These are phyloP conservation scores for Onychomys leucogaster DNA, from an alignment of 2,797 vertebrate genomes.

Conservation along the genomic window DNA sequence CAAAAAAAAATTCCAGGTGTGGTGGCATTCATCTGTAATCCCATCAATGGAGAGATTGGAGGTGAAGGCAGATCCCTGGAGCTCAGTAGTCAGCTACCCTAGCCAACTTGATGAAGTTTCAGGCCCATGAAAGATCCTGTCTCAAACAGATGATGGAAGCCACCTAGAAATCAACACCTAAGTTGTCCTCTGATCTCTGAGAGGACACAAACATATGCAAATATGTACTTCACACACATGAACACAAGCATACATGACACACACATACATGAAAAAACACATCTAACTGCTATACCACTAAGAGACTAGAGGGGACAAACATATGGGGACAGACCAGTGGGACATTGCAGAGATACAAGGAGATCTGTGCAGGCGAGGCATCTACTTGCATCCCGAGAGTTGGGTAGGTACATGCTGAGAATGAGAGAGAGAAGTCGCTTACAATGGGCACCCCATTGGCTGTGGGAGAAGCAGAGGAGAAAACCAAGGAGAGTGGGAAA, in stretches of 20 bases:
- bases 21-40: background rate
- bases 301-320: accelerated
- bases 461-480: background rate
- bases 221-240: background rate
- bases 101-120: background rate
- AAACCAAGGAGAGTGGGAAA: background rate
- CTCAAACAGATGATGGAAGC: background rate
- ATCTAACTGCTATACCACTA: background rate
- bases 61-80: background rate
- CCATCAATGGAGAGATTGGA: background rate
- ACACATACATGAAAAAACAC: background rate
- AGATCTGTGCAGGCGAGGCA: no score
- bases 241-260: background rate
- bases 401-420: background rate
- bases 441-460: accelerated
- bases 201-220: background rate
- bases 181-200: background rate
- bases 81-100: background rate
- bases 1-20: background rate
- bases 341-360: background rate
- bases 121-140: background rate
- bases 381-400: accelerated
- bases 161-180: background rate
- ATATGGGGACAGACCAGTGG: accelerated
- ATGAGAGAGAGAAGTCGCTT: background rate